Evolutionary conservation across 2,797 vertebrate species (phyloP).

Genomic region (Coracias cyanogaster): DNA sequence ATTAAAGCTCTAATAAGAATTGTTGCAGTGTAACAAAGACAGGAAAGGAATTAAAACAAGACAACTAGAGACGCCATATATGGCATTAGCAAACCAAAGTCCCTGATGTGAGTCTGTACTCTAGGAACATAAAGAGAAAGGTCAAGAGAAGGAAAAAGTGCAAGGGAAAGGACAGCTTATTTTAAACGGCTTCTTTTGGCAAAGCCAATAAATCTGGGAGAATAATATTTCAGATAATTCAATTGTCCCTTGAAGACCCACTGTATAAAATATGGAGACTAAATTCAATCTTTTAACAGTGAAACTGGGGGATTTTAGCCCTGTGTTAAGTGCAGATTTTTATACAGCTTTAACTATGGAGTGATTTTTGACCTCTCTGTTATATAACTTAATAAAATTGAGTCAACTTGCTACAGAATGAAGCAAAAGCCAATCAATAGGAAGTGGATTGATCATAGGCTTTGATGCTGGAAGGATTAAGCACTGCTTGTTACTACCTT

Average conservation of each 20-base stretch:
- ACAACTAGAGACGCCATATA: neutral
- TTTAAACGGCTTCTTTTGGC: constrained; percentile 49
- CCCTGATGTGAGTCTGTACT: neutral
- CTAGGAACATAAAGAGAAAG: constrained; percentile 28
- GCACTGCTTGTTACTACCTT: neutral
- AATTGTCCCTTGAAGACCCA: constrained; percentile 26
- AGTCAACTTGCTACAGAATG: neutral
- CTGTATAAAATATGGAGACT: constrained; percentile 39
- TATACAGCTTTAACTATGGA: neutral
- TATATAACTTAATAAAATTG: constrained; percentile 8
- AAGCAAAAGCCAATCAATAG: neutral
- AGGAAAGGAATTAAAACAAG: constrained; percentile 17
- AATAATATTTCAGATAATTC: constrained; percentile 56
- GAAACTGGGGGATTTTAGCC: constrained; percentile 4
- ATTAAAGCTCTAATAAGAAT: constrained; percentile 36
- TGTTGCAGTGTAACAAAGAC: constrained; percentile 21
- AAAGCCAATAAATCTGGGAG: constrained; percentile 58
- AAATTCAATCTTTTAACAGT: neutral
- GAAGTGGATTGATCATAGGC: neutral
- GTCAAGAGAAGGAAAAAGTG: neutral
- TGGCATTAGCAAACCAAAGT: constrained; percentile 19
- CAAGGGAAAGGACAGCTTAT: constrained; percentile 34
- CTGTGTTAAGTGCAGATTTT: neutral
- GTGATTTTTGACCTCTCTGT: neutral
- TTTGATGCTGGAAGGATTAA: neutral